Evolutionary conservation across 2,888 invertebrate species (phyloP).

Genomic region (Diachrysia chrysitis): DNA sequence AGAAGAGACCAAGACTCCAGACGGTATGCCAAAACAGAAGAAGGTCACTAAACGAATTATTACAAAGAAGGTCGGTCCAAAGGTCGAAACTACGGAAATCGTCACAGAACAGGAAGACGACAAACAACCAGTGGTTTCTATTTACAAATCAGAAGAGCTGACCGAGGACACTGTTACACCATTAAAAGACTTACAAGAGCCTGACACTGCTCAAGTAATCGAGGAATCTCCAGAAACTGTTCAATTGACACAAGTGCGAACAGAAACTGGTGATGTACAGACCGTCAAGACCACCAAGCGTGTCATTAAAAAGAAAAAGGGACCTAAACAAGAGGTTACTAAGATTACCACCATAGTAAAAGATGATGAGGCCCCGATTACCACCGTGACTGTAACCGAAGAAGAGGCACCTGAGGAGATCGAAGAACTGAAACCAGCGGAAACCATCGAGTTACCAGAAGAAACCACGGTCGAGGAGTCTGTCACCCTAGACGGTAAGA

Average conservation of each 20-base stretch:
- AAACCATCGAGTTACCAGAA: slow-evolving; percentile 63
- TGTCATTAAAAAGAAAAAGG: slow-evolving; percentile 64
- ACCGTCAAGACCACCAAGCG: slow-evolving; percentile 63
- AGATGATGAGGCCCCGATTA: slow-evolving; percentile 44
- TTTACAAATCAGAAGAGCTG: slow-evolving; percentile 70
- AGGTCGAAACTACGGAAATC: slow-evolving; percentile 70
- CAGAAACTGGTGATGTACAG: slow-evolving; percentile 60
- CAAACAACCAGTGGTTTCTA: slow-evolving; percentile 70
- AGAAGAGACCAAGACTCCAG: slow-evolving; percentile 11
- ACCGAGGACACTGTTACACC: slow-evolving; percentile 41
- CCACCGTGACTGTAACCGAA: slow-evolving; percentile 52
- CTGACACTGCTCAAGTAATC: slow-evolving; percentile 30
- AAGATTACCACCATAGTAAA: slow-evolving; percentile 58
- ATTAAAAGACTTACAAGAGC: slow-evolving; percentile 46
- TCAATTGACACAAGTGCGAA: slow-evolving; percentile 55
- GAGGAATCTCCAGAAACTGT: slow-evolving; percentile 57
- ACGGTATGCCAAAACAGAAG: slow-evolving; percentile 61
- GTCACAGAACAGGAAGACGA: slow-evolving; percentile 67
- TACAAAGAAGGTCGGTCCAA: slow-evolving; percentile 67
- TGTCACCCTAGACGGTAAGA: slow-evolving; percentile 64
- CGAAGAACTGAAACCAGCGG: slow-evolving; percentile 9
- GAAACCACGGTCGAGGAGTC: slow-evolving; percentile 54
- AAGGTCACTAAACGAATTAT: slow-evolving; percentile 66
- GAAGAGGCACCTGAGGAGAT: slow-evolving; percentile 61
- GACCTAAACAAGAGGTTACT: slow-evolving; percentile 56